Percentiles rank a stretch among this genome's conserved stretches.
phyloP scores from a whole-genome alignment of 2,113 vertebrate genomes.

The Coregonus clupeaformis region DNA sequence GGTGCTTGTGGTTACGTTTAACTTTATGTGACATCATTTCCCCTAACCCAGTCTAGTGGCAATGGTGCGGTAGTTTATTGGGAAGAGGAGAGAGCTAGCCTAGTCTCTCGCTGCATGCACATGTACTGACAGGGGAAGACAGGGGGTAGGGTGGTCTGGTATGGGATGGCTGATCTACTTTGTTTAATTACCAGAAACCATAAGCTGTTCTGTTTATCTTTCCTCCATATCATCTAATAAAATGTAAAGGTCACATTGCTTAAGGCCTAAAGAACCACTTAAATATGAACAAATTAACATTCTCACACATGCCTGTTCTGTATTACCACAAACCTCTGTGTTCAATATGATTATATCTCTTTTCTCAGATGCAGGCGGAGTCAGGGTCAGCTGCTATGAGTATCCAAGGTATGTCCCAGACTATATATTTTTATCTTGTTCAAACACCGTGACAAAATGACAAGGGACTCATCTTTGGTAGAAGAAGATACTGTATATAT shows the following conservation, averaged over 20 bases:
- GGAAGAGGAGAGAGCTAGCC: background rate
- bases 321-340: no score
- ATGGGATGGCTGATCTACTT: background rate
- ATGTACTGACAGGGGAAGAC: no score
- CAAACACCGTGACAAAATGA: no score
- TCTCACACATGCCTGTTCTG: background rate
- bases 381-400: background rate
- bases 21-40: background rate
- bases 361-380: conserved; percentile 23
- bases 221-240: background rate
- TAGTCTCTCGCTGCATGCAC: background rate
- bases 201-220: background rate
- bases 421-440: background rate
- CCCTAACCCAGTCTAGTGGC: background rate
- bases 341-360: background rate
- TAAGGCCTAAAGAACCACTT: background rate
- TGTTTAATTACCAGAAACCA: background rate
- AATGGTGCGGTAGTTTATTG: background rate
- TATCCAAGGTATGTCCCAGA: conserved; percentile 38
- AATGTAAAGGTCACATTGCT: background rate
- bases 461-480: no score
- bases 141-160: conserved; percentile 43
- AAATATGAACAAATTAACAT: background rate
- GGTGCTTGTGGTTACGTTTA: background rate
- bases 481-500: no score